Percentiles rank a stretch among this genome's conserved stretches.
Evolutionary conservation across 1,140 invertebrate genomes (phyloP).

Genomic region (Proctacanthus coquilletti): DNA sequence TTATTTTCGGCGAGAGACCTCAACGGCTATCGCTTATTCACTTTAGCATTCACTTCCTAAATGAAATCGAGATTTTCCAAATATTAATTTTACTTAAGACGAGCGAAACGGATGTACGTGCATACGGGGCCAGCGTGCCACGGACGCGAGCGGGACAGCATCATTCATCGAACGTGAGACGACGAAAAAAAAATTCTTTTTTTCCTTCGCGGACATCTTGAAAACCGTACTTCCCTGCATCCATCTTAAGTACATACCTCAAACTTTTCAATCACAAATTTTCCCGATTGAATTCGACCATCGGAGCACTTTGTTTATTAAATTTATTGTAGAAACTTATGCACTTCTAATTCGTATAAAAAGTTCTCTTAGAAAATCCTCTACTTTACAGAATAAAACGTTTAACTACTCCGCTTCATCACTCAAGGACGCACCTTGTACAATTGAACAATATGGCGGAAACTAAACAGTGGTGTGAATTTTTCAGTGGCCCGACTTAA

Average conservation of each 20-base stretch:
- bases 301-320: conserved; percentile 15
- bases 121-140: conserved; percentile 2
- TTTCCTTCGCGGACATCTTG: conserved; percentile 8
- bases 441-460: conserved; percentile 2
- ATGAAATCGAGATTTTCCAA: not conserved
- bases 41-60: no score
- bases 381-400: conserved; percentile 7
- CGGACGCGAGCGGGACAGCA: conserved; percentile 5
- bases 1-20: no score
- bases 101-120: no score
- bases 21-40: no score
- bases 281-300: conserved; percentile 18
- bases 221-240: no score
- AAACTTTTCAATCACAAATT: conserved; percentile 31
- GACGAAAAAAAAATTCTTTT: no score
- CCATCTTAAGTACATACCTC: conserved; percentile 19
- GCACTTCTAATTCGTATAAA: conserved; percentile 9
- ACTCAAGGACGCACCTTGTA: not conserved
- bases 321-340: conserved; percentile 13
- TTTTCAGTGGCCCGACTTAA: no score
- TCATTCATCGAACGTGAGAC: conserved; percentile 11
- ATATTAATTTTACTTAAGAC: conserved; percentile 5
- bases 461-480: conserved; percentile 10
- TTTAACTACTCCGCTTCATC: conserved; percentile 4
- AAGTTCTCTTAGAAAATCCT: conserved; percentile 13